Evolutionary conservation across 1,140 invertebrate species (phyloP), one percentile per base, ranked within the genome.

Genomic region (Megalonaias nervosa): DNA sequence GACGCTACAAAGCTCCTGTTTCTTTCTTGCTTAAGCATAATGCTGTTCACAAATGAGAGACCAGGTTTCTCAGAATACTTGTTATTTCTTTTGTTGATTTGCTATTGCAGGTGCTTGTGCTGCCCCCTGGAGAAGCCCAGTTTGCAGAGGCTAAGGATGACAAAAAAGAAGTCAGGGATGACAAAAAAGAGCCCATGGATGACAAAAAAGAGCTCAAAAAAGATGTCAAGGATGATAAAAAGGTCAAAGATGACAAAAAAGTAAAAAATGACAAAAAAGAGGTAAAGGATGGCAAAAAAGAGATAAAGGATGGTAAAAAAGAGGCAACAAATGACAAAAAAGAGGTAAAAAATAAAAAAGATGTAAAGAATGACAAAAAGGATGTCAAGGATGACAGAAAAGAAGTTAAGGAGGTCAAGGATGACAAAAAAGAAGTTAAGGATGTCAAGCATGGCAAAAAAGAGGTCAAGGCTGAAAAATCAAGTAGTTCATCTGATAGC

Each of bases 81-180:
- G 9, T 48, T 48, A 31, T 31, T 31, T 9, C 38, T 48, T 48
- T 48, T 48, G 38, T 6, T 48, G 6, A 11, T 48, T 48, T 48
- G 0, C 38, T 5, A 48, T 48, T 48, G 38, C 38, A 76, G 68
- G 60, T 64, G 60, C 26, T 70, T 17, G 73, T 77, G 75, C 48
- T 26, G 64, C 76, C 70, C 6, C 66, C 70, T 31, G 75, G 77
- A 62, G 76, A 74, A 62, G 66, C 62, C n/a, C 81, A 82, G 73
- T 83, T 83, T 69, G 81, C 68, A 23, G 80, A 79, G 11, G 6
- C 38, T 6, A 48, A 48, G 9, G 38, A 48, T 48, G 38, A 11
- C 26, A 31, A 31, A 48, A 48, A 38, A 38, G 38, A 31, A 31
- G 31, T 31, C 31, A 31, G n/a, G n/a, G n/a, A n/a, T n/a, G n/a